Percentiles rank a stretch among this genome's conserved stretches.
phyloP scores from a whole-genome alignment of 2,888 invertebrate genomes.

The Rhingia rostrata region DNA sequence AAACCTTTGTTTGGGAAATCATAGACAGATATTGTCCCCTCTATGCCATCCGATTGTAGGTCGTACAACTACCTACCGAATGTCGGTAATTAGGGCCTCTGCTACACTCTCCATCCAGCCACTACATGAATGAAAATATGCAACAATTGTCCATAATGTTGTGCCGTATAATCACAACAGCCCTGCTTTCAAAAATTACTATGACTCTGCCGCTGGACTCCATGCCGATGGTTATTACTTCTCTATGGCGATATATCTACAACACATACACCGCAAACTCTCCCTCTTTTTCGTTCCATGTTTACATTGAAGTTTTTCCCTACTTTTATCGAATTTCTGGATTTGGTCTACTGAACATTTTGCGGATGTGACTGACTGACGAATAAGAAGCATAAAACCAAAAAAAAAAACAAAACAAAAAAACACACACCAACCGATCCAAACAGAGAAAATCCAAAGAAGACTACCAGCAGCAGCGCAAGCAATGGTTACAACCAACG shows the following conservation, averaged over 20 bases:
- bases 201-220: slow-evolving; percentile 6
- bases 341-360: slow-evolving; percentile 70
- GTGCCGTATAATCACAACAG: slow-evolving; percentile 2
- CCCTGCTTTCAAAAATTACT: slow-evolving; percentile 9
- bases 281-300: slow-evolving; percentile 34
- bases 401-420: slow-evolving; percentile 14
- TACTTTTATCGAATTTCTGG: slow-evolving; percentile 43
- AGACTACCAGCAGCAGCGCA: slow-evolving; percentile 4
- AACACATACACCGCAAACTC: slow-evolving; percentile 25
- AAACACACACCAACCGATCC: neutral
- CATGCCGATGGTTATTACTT: slow-evolving; percentile 11
- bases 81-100: neutral
- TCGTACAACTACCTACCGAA: neutral
- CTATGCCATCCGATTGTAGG: too few species aligned
- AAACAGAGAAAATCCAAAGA: slow-evolving; percentile 48
- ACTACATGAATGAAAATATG: neutral
- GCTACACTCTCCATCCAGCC: neutral
- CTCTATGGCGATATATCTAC: neutral
- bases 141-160: slow-evolving; percentile 5
- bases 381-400: slow-evolving; percentile 33
- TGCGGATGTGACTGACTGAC: slow-evolving; percentile 67
- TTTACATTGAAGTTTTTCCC: slow-evolving; percentile 45
- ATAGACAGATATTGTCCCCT: too few species aligned
- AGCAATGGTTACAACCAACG: slow-evolving; percentile 36
- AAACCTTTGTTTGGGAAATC: too few species aligned